phyloP scores from a whole-genome alignment of 2,113 vertebrate species.

The Carassius auratus region DNA sequence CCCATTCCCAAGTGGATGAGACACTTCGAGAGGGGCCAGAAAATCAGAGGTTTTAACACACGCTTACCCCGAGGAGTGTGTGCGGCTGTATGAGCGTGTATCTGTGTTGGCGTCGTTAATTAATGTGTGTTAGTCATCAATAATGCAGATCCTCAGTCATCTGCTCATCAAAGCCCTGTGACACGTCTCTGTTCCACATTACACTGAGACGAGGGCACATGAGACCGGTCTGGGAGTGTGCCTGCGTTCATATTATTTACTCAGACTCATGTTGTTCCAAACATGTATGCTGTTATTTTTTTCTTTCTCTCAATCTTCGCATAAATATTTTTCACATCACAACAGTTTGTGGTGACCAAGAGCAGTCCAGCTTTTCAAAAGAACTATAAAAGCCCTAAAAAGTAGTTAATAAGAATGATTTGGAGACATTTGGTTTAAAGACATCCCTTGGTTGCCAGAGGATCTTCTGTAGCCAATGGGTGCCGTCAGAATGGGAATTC shows the following conservation, averaged over 20 bases:
- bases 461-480: no score
- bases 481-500: no score
- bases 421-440: no score
- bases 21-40: constrained; percentile 29
- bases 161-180: constrained; percentile 70
- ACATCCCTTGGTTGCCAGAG: no score
- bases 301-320: background rate
- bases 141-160: constrained; percentile 71
- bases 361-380: background rate
- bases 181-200: constrained; percentile 71
- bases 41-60: constrained; percentile 62
- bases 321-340: background rate
- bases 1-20: constrained; percentile 63
- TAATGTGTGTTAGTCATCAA: constrained; percentile 79
- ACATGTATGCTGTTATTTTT: background rate
- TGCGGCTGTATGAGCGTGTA: constrained; percentile 15
- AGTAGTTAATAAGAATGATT: background rate
- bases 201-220: constrained; percentile 53
- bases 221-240: background rate
- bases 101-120: constrained; percentile 59
- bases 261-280: constrained; percentile 9
- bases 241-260: background rate
- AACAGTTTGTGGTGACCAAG: background rate
- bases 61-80: constrained; percentile 36
- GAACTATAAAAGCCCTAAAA: background rate